Conservation (phyloP, 2,113 vertebrate species). For the Aix galericulata region DNA sequence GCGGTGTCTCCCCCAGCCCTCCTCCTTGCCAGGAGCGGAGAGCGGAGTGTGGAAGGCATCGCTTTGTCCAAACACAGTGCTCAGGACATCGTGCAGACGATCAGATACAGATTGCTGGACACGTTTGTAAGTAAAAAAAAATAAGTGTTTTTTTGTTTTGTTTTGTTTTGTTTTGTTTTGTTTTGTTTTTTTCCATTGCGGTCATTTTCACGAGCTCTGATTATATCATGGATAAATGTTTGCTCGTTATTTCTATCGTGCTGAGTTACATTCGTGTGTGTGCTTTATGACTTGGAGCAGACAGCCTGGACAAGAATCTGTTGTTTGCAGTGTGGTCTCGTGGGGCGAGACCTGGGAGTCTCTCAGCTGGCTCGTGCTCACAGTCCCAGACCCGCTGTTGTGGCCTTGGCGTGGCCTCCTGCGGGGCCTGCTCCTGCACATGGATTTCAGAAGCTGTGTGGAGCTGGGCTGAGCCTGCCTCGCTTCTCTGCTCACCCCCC, state of each 20-base stretch:
- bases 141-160: too few species aligned
- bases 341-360: background rate
- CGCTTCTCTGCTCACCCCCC: background rate
- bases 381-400: background rate
- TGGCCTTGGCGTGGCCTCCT: background rate
- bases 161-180: too few species aligned
- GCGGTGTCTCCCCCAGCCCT: slow-evolving; percentile 79
- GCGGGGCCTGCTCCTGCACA: fast-evolving
- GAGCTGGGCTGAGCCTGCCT: background rate
- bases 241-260: background rate
- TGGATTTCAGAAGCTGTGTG: background rate
- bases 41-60: slow-evolving; percentile 50
- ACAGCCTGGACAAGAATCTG: background rate
- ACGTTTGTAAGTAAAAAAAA: slow-evolving; percentile 80
- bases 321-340: background rate
- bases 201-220: background rate
- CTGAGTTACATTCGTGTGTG: background rate
- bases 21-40: slow-evolving; percentile 77
- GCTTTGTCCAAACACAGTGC: slow-evolving; percentile 55
- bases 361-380: fast-evolving
- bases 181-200: background rate
- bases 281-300: background rate
- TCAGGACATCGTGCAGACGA: slow-evolving; percentile 72
- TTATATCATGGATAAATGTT: fast-evolving
- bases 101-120: slow-evolving; percentile 77